phyloP scores from a whole-genome alignment of 2,797 vertebrate genomes.

The Hafferia zeledoni region DNA sequence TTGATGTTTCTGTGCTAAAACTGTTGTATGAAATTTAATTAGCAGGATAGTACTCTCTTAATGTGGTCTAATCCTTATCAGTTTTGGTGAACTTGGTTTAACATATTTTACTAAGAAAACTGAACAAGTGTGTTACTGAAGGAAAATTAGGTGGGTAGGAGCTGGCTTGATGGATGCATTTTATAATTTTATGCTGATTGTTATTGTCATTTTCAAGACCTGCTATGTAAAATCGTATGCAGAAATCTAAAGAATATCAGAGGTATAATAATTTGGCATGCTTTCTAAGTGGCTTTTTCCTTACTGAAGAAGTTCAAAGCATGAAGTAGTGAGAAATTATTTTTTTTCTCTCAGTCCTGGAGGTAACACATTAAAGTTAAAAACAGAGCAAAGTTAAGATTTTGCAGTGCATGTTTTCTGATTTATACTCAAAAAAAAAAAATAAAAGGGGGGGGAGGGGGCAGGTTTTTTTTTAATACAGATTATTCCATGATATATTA shows the following conservation, averaged over 20 bases:
- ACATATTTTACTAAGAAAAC: background rate
- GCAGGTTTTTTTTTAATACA: background rate
- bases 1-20: background rate
- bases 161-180: background rate
- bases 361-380: background rate
- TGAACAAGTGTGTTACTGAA: background rate
- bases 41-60: background rate
- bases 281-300: background rate
- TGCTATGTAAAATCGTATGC: background rate
- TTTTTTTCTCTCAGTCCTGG: background rate
- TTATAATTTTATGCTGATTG: background rate
- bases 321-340: background rate
- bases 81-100: background rate
- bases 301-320: background rate
- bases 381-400: background rate
- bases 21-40: background rate
- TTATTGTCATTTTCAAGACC: background rate
- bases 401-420: background rate
- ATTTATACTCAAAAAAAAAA: background rate
- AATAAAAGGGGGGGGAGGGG: no score
- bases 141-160: background rate
- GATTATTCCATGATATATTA: background rate
- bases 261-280: background rate
- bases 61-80: background rate
- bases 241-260: background rate